phyloP scores from a whole-genome alignment of 2,113 vertebrate species.

The Rana temporaria region DNA sequence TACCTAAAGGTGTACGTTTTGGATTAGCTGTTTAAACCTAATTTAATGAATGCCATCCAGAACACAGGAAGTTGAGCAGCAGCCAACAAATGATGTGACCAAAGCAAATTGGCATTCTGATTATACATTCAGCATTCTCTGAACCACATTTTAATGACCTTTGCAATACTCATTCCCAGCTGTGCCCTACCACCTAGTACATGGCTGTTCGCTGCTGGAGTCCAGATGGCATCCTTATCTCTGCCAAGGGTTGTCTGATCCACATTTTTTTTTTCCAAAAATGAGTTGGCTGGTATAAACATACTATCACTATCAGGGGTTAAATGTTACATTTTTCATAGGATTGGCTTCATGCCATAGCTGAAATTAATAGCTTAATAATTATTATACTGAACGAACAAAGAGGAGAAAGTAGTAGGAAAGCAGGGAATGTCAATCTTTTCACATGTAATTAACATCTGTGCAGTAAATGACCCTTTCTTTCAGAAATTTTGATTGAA shows the following conservation, averaged over 20 bases:
- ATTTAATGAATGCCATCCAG: too few species aligned
- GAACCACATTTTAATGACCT: constrained; percentile 6
- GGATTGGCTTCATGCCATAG: background rate
- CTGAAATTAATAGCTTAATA: background rate
- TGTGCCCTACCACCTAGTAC: constrained; percentile 8
- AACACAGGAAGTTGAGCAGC: too few species aligned
- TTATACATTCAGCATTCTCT: constrained; percentile 27
- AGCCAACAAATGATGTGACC: background rate
- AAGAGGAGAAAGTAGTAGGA: too few species aligned
- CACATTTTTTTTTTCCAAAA: constrained; percentile 3
- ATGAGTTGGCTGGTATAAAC: background rate
- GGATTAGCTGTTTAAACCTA: too few species aligned
- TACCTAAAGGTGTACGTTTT: too few species aligned
- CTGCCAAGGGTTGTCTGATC: constrained; percentile 41
- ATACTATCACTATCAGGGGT: background rate
- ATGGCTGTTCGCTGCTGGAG: constrained; percentile 31
- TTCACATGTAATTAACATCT: too few species aligned
- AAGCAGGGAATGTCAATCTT: too few species aligned
- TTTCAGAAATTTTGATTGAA: too few species aligned
- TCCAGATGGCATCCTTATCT: constrained; percentile 41
- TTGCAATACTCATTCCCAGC: constrained; percentile 11
- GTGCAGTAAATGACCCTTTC: too few species aligned
- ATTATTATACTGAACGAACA: background rate
- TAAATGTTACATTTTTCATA: background rate
- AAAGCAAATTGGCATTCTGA: constrained; percentile 15